phyloP scores from a whole-genome alignment of 2,888 invertebrate genomes.

The Parnassius mnemosyne region DNA sequence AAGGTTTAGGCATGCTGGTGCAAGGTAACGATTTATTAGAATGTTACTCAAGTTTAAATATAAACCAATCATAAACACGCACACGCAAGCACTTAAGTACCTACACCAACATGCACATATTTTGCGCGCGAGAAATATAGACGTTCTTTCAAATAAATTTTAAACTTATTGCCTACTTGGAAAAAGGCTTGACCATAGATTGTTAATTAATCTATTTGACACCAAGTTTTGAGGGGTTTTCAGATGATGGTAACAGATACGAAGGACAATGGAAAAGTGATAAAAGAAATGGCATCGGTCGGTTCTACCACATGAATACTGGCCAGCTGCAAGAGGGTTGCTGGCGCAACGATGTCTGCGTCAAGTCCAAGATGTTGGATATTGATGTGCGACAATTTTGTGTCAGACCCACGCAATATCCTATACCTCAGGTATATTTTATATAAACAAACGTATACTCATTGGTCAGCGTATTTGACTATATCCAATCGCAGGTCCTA shows the following conservation, averaged over 20 bases:
- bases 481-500: too few species aligned
- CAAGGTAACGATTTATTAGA: constrained; percentile 51
- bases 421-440: constrained; percentile 73
- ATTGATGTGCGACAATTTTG: constrained; percentile 81
- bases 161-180: too few species aligned
- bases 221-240: neutral
- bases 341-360: constrained; percentile 80
- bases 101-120: too few species aligned
- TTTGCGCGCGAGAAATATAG: too few species aligned
- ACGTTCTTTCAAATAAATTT: too few species aligned
- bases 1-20: constrained; percentile 79
- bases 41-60: too few species aligned
- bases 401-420: constrained; percentile 72
- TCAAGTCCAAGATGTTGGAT: constrained; percentile 79
- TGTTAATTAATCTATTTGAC: too few species aligned
- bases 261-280: constrained; percentile 82
- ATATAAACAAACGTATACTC: neutral
- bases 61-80: too few species aligned
- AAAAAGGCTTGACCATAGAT: too few species aligned
- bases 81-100: too few species aligned
- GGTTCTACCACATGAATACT: constrained; percentile 82
- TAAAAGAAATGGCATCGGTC: constrained; percentile 81
- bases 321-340: constrained; percentile 85
- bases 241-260: constrained; percentile 82
- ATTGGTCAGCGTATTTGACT: neutral